Conservation (phyloP, 2,888 invertebrate species). For the Apamea crenata region DNA sequence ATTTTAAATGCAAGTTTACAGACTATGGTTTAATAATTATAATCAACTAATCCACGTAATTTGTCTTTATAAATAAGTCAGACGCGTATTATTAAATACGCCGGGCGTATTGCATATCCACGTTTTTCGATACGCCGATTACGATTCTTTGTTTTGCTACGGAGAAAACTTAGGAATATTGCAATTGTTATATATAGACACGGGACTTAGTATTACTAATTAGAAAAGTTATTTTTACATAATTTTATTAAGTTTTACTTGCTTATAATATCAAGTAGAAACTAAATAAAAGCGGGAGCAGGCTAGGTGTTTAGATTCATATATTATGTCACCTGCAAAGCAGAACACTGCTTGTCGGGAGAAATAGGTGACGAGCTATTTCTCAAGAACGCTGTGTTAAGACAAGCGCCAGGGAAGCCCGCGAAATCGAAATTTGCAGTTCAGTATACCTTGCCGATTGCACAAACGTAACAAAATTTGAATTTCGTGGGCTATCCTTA, state of each 20-base stretch:
- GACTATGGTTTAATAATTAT: constrained; percentile 33
- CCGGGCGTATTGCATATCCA: neutral
- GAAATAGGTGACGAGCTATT: neutral
- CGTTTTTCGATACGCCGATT: constrained; percentile 4
- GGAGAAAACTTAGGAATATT: constrained; percentile 23
- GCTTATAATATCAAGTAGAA: constrained; percentile 21
- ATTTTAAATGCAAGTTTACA: constrained; percentile 62
- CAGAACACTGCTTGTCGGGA: neutral
- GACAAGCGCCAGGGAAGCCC: neutral
- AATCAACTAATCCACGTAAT: constrained; percentile 28
- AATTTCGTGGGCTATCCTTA: neutral
- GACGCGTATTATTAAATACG: constrained; percentile 6
- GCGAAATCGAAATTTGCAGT: neutral
- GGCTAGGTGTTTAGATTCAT: constrained; percentile 25
- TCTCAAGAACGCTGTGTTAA: neutral
- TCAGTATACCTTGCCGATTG: neutral
- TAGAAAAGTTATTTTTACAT: constrained; percentile 40
- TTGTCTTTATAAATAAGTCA: constrained; percentile 32
- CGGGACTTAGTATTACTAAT: constrained; percentile 17
- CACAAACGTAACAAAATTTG: neutral
- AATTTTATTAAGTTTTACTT: constrained; percentile 26
- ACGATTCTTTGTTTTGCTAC: neutral
- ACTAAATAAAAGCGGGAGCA: constrained; percentile 20
- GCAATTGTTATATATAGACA: constrained; percentile 7
- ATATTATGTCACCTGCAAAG: too few species aligned